Conservation (phyloP, 2,797 vertebrate species). For the Jordanella pulchra region DNA sequence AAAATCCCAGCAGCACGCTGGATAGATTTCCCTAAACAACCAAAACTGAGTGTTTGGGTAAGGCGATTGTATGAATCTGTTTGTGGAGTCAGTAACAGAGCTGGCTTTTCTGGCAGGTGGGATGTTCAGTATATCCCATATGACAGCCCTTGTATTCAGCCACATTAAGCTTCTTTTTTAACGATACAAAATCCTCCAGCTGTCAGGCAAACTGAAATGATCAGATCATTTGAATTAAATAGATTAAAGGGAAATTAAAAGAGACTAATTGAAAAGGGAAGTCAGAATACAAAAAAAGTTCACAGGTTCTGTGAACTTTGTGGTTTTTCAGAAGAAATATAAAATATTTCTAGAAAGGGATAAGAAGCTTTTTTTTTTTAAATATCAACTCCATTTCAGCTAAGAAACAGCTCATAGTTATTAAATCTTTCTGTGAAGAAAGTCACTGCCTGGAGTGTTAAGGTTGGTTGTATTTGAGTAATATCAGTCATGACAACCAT, state of each 20-base stretch:
- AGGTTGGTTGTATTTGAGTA: no score
- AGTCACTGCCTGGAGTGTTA: neutral
- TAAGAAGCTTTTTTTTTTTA: no score
- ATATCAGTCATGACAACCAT: no score
- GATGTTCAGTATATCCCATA: constrained; percentile 41
- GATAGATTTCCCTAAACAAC: constrained; percentile 59
- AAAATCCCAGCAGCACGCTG: constrained; percentile 57
- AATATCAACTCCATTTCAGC: no score
- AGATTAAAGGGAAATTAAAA: constrained; percentile 18
- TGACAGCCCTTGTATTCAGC: constrained; percentile 32
- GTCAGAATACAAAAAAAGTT: neutral
- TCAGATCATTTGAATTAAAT: constrained; percentile 34
- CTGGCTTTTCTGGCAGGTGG: constrained; percentile 68
- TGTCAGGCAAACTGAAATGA: constrained; percentile 47
- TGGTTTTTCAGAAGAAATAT: no score
- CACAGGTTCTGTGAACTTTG: neutral
- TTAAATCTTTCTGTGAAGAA: neutral
- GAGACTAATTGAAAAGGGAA: neutral
- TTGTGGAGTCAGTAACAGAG: constrained; percentile 30
- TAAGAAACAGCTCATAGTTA: neutral
- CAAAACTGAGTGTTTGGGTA: constrained; percentile 40
- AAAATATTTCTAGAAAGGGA: no score
- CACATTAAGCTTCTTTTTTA: constrained; percentile 38
- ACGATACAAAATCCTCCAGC: constrained; percentile 47
- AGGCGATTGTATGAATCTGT: constrained; percentile 21